Evolutionary conservation across 2,113 vertebrate genomes (phyloP), one percentile per base, ranked within the genome.

Genomic region (Romanogobio albipinnatus): DNA sequence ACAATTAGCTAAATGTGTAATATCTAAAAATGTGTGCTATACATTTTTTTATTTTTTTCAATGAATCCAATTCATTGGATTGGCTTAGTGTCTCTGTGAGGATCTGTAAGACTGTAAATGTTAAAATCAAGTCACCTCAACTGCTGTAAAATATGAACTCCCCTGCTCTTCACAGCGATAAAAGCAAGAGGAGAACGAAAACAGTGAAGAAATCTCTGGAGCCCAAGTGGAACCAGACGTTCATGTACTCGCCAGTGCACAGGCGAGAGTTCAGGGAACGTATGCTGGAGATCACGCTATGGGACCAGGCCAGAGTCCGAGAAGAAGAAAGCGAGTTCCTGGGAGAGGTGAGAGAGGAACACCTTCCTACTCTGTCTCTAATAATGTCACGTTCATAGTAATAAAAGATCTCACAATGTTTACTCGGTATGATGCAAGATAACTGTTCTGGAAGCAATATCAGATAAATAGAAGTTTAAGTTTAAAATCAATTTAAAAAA

Each of bases 291-390:
- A 94, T 99, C 85, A 98, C 97, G 0, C 95, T 99, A 76, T 99
- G 98, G 98, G 98, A 99, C 90, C 97, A 99, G 95, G 96, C 97
- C 51, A 91, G 96, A 59, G 96, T 97, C 90, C 93, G 95, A 79
- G 98, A 99, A 87, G 98, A 99, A 93, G 98, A 98, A 93, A 99
- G 96, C 92, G 97, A 97, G 94, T 99, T 99, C 93, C 94, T 99
- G 90, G 98, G 98, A 92, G 97, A 99, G 96, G 98, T 99, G 94
- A 84, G 80, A 74, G 14, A 70, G 4, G 4, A 3, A 36, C 43
- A 64, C n/a, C 66, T 11, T 70, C 66, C 66, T 22, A 19, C 10
- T 39, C 7, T 5, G 9, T 56, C 26, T 70, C 3, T 71, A n/a
- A 70, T 68, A 49, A 62, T 24, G 29, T 13, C 13, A 74, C 4